phyloP scores from a whole-genome alignment of 1,140 invertebrate species.

The Hyles euphorbiae region DNA sequence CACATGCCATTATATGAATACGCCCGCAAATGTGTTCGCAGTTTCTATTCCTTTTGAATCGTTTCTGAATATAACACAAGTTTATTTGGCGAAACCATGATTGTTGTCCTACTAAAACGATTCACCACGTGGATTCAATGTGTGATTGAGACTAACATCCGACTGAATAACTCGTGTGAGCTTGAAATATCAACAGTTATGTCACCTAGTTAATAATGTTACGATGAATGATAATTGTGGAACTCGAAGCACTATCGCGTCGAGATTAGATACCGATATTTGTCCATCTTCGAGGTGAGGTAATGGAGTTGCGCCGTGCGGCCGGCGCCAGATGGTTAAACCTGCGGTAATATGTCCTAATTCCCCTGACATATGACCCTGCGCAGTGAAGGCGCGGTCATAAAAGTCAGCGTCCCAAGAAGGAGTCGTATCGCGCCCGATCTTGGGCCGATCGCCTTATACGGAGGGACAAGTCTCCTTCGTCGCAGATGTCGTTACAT shows the following conservation, averaged over 20 bases:
- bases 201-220: constrained; percentile 17
- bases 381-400: constrained; percentile 54
- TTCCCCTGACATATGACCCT: constrained; percentile 69
- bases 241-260: constrained; percentile 14
- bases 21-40: not conserved
- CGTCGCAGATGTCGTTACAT: constrained; percentile 63
- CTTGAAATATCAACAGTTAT: constrained; percentile 11
- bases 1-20: not conserved
- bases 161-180: constrained; percentile 18
- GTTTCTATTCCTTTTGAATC: constrained; percentile 11
- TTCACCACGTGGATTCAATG: constrained; percentile 10
- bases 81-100: not conserved
- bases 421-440: constrained; percentile 53
- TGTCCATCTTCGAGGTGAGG: constrained; percentile 1
- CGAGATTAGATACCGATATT: constrained; percentile 18
- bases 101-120: constrained; percentile 15
- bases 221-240: constrained; percentile 14
- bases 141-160: constrained; percentile 17
- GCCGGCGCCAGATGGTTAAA: constrained; percentile 20
- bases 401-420: constrained; percentile 61
- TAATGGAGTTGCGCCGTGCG: not conserved
- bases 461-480: constrained; percentile 53
- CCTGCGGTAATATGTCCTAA: constrained; percentile 51
- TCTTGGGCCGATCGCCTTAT: constrained; percentile 58
- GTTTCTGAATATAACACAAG: constrained; percentile 7